Conservation (phyloP, 2,888 invertebrate species). For the Drosophila dives region DNA sequence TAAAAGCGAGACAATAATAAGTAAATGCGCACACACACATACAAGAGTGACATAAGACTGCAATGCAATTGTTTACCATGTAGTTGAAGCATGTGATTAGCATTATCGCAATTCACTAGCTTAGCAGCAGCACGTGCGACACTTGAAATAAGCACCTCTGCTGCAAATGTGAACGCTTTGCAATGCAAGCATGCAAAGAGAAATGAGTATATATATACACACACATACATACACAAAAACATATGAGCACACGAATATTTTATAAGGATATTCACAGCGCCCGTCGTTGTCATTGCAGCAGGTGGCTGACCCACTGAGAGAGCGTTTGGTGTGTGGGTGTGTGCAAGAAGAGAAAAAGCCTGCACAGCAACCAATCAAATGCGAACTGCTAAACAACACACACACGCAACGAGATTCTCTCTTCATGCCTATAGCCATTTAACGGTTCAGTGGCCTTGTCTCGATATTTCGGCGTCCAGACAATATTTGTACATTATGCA, state of each 20-base stretch:
- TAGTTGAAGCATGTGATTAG: slow-evolving; percentile 32
- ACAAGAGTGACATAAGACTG: background rate
- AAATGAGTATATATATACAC: slow-evolving; percentile 4
- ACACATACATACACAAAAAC: background rate
- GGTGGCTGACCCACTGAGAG: slow-evolving; percentile 56
- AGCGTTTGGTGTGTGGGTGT: slow-evolving; percentile 8
- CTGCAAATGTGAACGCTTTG: slow-evolving; percentile 15
- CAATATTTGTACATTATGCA: slow-evolving; percentile 26
- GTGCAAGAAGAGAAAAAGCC: slow-evolving; percentile 17
- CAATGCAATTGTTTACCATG: slow-evolving; percentile 9
- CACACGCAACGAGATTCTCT: background rate
- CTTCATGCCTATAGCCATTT: slow-evolving; percentile 6
- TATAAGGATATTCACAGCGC: slow-evolving; percentile 33
- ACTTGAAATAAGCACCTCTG: slow-evolving; percentile 8
- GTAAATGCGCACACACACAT: background rate
- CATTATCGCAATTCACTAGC: slow-evolving; percentile 28
- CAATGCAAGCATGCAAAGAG: slow-evolving; percentile 6
- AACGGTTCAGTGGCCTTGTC: slow-evolving; percentile 53
- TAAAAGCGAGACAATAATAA: slow-evolving; percentile 6
- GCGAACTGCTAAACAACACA: slow-evolving; percentile 20
- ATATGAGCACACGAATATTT: slow-evolving; percentile 9
- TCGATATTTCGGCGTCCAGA: slow-evolving; percentile 44
- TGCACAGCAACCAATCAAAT: slow-evolving; percentile 47
- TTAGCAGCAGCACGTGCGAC: slow-evolving; percentile 47
- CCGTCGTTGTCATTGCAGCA: slow-evolving; percentile 42